Evolutionary conservation across 1,140 invertebrate species (phyloP), one percentile per base, ranked within the genome.

Genomic region (Musca domestica): DNA sequence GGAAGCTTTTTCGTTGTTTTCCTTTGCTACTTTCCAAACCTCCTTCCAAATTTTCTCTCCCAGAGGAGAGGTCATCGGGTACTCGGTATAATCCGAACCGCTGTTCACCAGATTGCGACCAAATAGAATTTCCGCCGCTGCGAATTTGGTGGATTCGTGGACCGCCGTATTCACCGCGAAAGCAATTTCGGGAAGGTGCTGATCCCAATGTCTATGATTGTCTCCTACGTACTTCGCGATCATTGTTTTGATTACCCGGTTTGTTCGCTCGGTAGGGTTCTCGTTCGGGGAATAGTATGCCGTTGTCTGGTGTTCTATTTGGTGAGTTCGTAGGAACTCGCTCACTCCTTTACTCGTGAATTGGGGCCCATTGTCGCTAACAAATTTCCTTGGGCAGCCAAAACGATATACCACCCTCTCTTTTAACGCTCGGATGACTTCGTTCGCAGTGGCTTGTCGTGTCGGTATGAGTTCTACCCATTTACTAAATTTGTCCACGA

Each of bases 311-410:
- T 46, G 41, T 15, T 15, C 10, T 46, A 15, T 12, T 12, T 46
- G 10, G 1, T 12, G 10, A 15, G 10, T 46, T 15, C 41, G 15
- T 17, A 4, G 9, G 12, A 14, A 19, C 17, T 17, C 3, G 12
- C 20, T 52, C 17, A 52, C 9, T 9, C 10, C 9, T 17, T 22
- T n/a, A 23, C 56, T 25, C 1, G 56, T 25, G 56, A 61, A 61
- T 5, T 67, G 69, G 2, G 58, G 23, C 3, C 66, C 64, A 20
- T 56, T 70, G 49, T 70, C 65, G 7, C 23, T 63, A 2, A 65
- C 41, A 10, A 68, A 23, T 10, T 0, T 30, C 14, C 23, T 64
- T 9, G 61, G 54, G 15, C 34, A 12, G 2, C 67, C 67, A 34
- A 63, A 68, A 6, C n/a, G 52, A 19, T 30, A 3, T 17, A 65